Conservation (phyloP, 2,888 invertebrate genomes). For the Lasioglossum leucozonium region DNA sequence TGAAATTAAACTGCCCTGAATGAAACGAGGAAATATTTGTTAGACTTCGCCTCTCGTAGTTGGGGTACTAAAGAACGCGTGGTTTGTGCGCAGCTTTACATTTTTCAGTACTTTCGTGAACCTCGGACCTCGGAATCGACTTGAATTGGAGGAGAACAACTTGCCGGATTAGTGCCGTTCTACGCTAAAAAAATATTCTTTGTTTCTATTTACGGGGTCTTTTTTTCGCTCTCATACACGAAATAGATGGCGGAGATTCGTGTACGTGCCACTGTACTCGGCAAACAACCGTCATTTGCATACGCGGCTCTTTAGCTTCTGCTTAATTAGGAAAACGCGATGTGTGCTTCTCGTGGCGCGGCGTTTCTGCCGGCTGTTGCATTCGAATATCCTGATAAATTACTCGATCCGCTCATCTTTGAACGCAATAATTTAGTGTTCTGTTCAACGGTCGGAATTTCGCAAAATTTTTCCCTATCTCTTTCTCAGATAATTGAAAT, state of each 20-base stretch:
- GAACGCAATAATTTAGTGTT: slow-evolving; percentile 23
- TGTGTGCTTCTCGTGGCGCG: slow-evolving; percentile 45
- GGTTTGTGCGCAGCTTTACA: too few species aligned
- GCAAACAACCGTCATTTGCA: slow-evolving; percentile 71
- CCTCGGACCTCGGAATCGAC: too few species aligned
- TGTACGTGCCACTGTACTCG: slow-evolving; percentile 38
- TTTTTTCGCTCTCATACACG: slow-evolving; percentile 5
- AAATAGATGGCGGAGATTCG: slow-evolving; percentile 11
- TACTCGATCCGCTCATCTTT: slow-evolving; percentile 18
- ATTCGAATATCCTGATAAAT: slow-evolving; percentile 13
- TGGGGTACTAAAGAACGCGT: not conserved
- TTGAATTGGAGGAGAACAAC: too few species aligned
- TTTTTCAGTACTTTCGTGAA: too few species aligned
- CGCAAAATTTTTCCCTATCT: not conserved
- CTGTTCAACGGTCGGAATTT: not conserved
- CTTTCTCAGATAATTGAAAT: too few species aligned
- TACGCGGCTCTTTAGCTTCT: slow-evolving; percentile 62
- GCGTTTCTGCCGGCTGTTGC: slow-evolving; percentile 39
- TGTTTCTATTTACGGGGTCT: slow-evolving; percentile 39
- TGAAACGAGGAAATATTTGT: not conserved
- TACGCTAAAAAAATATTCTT: slow-evolving; percentile 38
- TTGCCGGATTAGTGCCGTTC: not conserved
- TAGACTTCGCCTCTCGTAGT: not conserved
- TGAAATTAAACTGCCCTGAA: not conserved
- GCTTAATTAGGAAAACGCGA: slow-evolving; percentile 70